Base-by-base conservation (phyloP, 2,888 invertebrate genomes). In the Lampropteryx suffumata region DNA sequence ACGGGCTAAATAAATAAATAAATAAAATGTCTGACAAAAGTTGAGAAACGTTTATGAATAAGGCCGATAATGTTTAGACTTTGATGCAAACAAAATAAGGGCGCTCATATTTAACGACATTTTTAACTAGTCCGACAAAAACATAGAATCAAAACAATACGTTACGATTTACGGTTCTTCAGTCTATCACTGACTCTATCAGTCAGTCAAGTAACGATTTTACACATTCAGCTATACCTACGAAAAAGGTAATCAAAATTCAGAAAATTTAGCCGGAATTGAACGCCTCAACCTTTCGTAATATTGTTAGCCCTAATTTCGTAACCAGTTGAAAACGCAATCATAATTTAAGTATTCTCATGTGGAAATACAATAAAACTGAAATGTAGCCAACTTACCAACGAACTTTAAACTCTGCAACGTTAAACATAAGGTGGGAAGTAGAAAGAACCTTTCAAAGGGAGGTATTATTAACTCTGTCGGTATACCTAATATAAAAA, bases 401-500 rank as follows among this genome's bases (percentile, higher is more conserved):
- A 21, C 4, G 13, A 9, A 51, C 10, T 35, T 10, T 40, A 3
- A n/a, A 43, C 51, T 11, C 13, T 44, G 29, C 13, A 0, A 0
- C 10, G 13, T 34, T 29, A 6, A 0, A 0, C 1, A 8, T 53
- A 55, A 28, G 21, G 46, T 29, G 2, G 40, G 53, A 21, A 36
- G 13, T 45, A 8, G 8, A 32, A 9, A 11, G 32, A 29, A 14
- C 29, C 12, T 29, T 33, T 32, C 7, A 27, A 21, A 11, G 37
- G 37, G 35, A 24, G 41, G 26, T 43, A 50, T 53, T 55, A 61
- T 55, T 57, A 57, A 61, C 53, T 56, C 46, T 14, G 37, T 24
- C 35, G 53, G 55, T 48, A 61, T 57, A 55, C 39, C 46, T 55
- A 50, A 55, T 53, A 54, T 52, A 54, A 55, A 57, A 59, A 56